Percentiles rank a stretch among this genome's conserved stretches.
Evolutionary conservation across 2,888 invertebrate genomes (phyloP).

Genomic region (Andrena praecox): DNA sequence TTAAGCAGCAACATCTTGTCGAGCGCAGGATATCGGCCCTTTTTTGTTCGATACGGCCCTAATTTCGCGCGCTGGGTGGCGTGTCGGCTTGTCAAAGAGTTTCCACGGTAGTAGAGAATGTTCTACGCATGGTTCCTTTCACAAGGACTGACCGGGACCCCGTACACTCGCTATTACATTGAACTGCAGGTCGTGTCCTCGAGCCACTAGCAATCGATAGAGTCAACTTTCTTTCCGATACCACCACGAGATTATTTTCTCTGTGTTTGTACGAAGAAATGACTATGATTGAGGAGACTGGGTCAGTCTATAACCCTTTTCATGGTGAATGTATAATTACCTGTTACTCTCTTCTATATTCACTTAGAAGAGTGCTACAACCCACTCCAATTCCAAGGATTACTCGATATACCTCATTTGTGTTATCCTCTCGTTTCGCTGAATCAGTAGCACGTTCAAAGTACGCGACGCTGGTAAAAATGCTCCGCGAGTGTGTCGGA

Average conservation of each 20-base stretch:
- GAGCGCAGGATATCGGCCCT: conserved; percentile 68
- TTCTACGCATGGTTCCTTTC: conserved; percentile 48
- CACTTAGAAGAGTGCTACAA: no score
- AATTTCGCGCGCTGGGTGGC: conserved; percentile 82
- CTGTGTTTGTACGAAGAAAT: conserved; percentile 13
- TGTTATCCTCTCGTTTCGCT: background rate
- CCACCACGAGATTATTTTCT: conserved; percentile 35
- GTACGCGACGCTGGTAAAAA: background rate
- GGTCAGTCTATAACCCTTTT: background rate
- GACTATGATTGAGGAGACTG: background rate
- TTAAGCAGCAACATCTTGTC: conserved; percentile 80
- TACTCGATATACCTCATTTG: background rate
- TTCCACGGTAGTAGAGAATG: conserved; percentile 55
- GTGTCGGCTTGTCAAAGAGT: conserved; percentile 80
- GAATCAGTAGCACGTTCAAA: background rate
- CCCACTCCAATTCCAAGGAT: background rate
- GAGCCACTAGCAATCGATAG: conserved; percentile 31
- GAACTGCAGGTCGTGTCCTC: conserved; percentile 52
- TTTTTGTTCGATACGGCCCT: conserved; percentile 78
- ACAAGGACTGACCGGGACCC: conserved; percentile 56
- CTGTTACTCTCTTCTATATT: no score
- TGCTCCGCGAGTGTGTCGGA: conserved; percentile 24
- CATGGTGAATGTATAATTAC: no score
- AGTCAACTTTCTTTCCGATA: conserved; percentile 37
- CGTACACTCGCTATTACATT: conserved; percentile 55